Percentiles rank a stretch among this genome's conserved stretches.
phyloP scores from a whole-genome alignment of 2,888 invertebrate species.

The Idaea dimidiata region DNA sequence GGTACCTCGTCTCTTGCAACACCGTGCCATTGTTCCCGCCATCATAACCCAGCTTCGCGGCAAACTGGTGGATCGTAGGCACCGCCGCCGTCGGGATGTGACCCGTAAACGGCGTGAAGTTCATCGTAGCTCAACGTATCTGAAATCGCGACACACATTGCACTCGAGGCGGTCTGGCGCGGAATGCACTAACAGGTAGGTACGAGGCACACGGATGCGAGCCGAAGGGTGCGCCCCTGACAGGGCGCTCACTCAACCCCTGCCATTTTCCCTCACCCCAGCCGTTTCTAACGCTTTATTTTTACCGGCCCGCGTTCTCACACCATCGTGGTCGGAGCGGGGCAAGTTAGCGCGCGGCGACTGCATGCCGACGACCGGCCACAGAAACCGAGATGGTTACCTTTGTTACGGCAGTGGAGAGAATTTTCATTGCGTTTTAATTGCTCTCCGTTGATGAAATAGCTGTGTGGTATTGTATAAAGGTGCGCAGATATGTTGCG shows the following conservation, averaged over 20 bases:
- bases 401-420: slow-evolving; percentile 46
- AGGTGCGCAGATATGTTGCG: slow-evolving; percentile 63
- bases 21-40: slow-evolving; percentile 53
- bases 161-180: slow-evolving; percentile 32
- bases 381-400: slow-evolving; percentile 47
- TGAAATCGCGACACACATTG: slow-evolving; percentile 45
- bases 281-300: slow-evolving; percentile 72
- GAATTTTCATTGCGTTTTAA: slow-evolving; percentile 66
- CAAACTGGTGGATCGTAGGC: slow-evolving; percentile 91
- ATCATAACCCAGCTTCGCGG: slow-evolving; percentile 85
- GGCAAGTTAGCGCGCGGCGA: slow-evolving; percentile 28
- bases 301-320: slow-evolving; percentile 75
- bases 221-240: slow-evolving; percentile 63
- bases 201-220: slow-evolving; percentile 46
- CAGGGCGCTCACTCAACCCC: slow-evolving; percentile 73
- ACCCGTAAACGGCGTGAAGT: slow-evolving; percentile 92
- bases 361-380: slow-evolving; percentile 22
- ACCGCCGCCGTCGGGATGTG: slow-evolving; percentile 88
- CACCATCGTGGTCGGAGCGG: slow-evolving; percentile 57
- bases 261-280: slow-evolving; percentile 80
- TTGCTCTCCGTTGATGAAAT: slow-evolving; percentile 60
- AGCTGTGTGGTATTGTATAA: slow-evolving; percentile 49
- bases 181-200: slow-evolving; percentile 44
- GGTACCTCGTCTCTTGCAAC: slow-evolving; percentile 69
- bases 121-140: slow-evolving; percentile 79